A percentile compares a stretch with the other conserved stretches of the same genome.
Evolutionary conservation across 2,797 vertebrate species (phyloP).

Genomic region (Spheniscus humboldti): DNA sequence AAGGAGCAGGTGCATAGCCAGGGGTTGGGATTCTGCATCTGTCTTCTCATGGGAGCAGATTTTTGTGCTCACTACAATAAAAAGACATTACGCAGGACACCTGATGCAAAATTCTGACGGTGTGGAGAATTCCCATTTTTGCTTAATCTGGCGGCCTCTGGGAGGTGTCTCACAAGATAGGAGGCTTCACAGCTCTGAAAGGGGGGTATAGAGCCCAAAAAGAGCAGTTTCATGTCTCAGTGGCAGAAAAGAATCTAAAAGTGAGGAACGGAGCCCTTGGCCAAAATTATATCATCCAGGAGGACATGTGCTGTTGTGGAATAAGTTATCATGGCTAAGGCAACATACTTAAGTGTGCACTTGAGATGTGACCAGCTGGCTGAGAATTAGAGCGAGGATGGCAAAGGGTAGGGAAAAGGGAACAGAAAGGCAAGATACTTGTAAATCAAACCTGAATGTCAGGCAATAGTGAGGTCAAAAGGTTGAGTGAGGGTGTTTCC

Average conservation of each 20-base stretch:
- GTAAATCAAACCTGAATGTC: not conserved
- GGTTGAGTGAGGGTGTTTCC: not conserved
- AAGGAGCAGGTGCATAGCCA: slow-evolving; percentile 27
- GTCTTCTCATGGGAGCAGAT: not conserved
- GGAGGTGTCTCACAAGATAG: not conserved
- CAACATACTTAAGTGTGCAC: not conserved
- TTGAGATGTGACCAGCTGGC: not conserved
- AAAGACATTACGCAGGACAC: not conserved
- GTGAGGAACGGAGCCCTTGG: not conserved
- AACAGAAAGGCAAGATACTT: not conserved
- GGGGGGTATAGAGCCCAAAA: not conserved
- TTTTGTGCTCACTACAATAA: not conserved
- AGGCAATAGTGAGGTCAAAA: not conserved
- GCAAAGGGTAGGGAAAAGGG: not conserved
- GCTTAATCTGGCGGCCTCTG: not conserved
- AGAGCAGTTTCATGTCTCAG: not conserved
- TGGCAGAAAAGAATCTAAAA: not conserved
- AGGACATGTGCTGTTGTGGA: not conserved
- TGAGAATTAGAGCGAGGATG: not conserved
- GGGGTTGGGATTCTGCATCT: not conserved
- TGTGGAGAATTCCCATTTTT: not conserved
- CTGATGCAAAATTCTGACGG: not conserved
- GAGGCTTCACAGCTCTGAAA: not conserved
- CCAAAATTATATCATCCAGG: not conserved
- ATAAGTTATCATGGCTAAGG: not conserved